Conservation (phyloP, 2,888 invertebrate genomes). For the Hartigia nigra region DNA sequence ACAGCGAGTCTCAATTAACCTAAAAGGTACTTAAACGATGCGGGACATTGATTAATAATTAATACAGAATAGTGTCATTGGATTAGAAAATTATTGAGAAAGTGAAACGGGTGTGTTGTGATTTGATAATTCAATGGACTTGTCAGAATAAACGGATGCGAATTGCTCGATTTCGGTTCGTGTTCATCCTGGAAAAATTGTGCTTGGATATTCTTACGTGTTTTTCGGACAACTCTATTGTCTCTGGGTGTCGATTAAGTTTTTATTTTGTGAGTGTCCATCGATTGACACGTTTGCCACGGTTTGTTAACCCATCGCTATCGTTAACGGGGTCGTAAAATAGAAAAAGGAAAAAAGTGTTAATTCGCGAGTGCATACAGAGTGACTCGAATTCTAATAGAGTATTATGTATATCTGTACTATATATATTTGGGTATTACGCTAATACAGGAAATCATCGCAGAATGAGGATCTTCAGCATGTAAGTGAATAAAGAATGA, state of each 20-base stretch:
- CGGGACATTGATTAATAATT: neutral
- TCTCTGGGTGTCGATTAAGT: neutral
- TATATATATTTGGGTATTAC: neutral
- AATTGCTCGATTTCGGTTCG: neutral
- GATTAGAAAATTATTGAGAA: neutral
- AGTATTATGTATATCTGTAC: neutral
- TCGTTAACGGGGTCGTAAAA: neutral
- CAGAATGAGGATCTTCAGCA: neutral
- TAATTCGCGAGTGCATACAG: neutral
- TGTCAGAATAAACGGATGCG: neutral
- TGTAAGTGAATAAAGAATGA: neutral
- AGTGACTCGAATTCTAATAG: neutral
- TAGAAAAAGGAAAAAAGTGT: neutral
- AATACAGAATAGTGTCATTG: neutral
- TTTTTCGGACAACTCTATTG: neutral
- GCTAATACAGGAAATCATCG: neutral
- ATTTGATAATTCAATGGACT: neutral
- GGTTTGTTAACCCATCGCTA: neutral
- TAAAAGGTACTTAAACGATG: neutral
- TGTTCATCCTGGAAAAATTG: neutral
- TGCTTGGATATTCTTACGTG: neutral
- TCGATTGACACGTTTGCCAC: neutral
- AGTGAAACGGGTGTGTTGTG: neutral
- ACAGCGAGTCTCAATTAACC: neutral
- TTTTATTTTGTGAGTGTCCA: neutral